Evolutionary conservation across 2,797 vertebrate genomes (phyloP).

Genomic region (Clarias platycephalus): DNA sequence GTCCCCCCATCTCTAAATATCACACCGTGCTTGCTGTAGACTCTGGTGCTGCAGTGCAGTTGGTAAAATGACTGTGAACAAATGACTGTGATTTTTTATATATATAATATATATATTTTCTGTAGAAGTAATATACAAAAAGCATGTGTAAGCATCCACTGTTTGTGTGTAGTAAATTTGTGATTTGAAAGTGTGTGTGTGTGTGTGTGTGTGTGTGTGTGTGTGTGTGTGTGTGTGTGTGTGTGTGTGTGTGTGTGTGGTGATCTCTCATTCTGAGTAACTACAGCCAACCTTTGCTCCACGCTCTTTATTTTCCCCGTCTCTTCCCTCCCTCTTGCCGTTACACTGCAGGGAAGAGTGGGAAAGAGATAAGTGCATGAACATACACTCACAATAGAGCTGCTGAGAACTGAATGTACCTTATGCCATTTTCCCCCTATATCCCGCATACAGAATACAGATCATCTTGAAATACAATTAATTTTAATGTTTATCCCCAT

Average conservation of each 20-base stretch:
- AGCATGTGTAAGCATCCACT: neutral
- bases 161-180: neutral
- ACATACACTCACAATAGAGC: neutral
- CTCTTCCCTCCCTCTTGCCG: neutral
- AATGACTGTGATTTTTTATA: neutral
- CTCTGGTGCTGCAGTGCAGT: neutral
- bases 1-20: neutral
- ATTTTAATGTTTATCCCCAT: neutral
- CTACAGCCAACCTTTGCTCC: slow-evolving; percentile 1
- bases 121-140: neutral
- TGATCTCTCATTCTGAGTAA: neutral
- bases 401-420: slow-evolving; percentile 24
- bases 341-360: neutral
- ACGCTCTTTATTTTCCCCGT: neutral
- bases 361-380: neutral
- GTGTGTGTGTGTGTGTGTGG: neutral
- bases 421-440: neutral
- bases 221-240: neutral
- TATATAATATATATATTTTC: too few species aligned
- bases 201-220: too few species aligned
- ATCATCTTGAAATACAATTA: neutral
- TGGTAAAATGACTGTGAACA: neutral
- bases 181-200: neutral
- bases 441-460: neutral
- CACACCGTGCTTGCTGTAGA: neutral